These are phyloP conservation scores for Lathronympha strigana DNA, from an alignment of 2,888 invertebrate species.

Conservation along the genomic window DNA sequence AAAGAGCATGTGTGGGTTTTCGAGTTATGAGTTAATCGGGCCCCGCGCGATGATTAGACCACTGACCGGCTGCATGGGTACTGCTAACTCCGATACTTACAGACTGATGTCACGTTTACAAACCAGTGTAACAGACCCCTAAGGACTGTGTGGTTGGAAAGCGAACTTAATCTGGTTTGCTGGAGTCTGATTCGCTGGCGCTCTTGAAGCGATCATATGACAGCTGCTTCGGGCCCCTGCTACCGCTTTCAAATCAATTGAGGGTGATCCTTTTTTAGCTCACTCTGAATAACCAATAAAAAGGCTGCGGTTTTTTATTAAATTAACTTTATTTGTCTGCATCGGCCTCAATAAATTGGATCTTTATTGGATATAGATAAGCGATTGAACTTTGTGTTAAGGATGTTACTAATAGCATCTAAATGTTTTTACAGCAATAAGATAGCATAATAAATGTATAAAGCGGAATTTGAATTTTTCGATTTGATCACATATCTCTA, in stretches of 20 bases:
- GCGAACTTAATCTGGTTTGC: background rate
- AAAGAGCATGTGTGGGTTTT: background rate
- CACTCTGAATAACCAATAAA: conserved; percentile 37
- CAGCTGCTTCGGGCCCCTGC: conserved; percentile 20
- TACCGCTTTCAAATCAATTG: conserved; percentile 37
- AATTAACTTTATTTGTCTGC: conserved; percentile 38
- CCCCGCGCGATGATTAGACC: conserved; percentile 24
- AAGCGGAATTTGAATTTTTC: background rate
- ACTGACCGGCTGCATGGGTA: conserved; percentile 5
- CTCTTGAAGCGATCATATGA: background rate
- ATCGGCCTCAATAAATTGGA: conserved; percentile 29
- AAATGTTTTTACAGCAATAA: conserved; percentile 2
- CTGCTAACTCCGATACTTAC: background rate
- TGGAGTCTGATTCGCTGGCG: background rate
- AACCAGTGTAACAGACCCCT: conserved; percentile 3
- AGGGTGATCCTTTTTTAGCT: conserved; percentile 38
- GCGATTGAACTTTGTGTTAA: conserved; percentile 22
- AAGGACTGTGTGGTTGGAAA: background rate
- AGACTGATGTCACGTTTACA: background rate
- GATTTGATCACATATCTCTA: background rate
- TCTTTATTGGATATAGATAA: conserved; percentile 36
- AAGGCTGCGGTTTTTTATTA: conserved; percentile 38
- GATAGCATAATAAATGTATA: background rate
- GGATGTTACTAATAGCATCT: conserved; percentile 22
- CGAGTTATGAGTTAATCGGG: conserved; percentile 39